Base-by-base conservation (phyloP, 2,797 vertebrate species). In the Poeciliopsis infans region DNA sequence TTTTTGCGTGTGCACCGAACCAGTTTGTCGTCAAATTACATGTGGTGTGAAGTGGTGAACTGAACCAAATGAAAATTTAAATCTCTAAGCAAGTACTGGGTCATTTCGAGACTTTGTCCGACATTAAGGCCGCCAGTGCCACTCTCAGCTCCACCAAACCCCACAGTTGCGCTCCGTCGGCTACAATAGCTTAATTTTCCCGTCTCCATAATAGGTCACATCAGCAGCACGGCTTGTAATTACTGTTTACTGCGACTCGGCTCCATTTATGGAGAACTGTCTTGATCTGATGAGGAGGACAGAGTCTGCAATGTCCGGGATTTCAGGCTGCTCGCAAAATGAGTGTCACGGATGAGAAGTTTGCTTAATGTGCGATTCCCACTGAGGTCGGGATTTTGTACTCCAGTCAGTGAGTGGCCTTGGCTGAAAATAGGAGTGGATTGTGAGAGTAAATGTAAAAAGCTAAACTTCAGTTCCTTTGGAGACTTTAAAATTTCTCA, bases 201-300 rank as follows among this genome's bases (percentile, higher is more conserved):
- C 47, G 39, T 77, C 80, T 87, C 89, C 86, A 86, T 93, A 94
- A 85, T 83, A 89, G 90, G 89, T 82, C 59, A 80, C 79, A 82
- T 88, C 87, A 84, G 86, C 78, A 73, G 85, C 77, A 16, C 0
- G 28, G 43, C 83, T 76, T 59, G n/a, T 92, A 92, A 94, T 92
- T 89, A 93, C 46, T 92, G 87, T 93, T 94, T 92, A 93, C 89
- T 69, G 79, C 71, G 57, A 70, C 85, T 79, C 16, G 45, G 36
- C 83, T 89, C 91, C 89, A 88, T 93, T 91, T 92, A 92, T 87
- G 92, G 91, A 72, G 86, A 92, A 81, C 76, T 4, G 75, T 80
- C 82, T 72, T 80, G 79, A 88, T 83, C 79, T 81, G 76, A 31
- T 83, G 78, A 47, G n/a, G 83, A 88, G 83, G 78, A n/a, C 77